Base-by-base conservation (phyloP, 2,113 vertebrate species). In the Bubo blakistoni region DNA sequence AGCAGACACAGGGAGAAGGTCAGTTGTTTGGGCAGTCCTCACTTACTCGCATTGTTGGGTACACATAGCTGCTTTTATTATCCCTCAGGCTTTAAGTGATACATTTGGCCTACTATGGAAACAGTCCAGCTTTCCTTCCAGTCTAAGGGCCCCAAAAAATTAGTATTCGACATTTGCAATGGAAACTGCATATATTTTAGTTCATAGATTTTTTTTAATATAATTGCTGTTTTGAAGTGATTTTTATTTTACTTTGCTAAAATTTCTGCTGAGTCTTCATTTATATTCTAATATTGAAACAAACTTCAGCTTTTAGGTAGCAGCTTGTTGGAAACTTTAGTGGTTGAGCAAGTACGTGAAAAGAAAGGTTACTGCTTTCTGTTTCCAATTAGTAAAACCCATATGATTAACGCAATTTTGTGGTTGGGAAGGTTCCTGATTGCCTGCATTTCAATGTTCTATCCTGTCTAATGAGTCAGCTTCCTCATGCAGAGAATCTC, bases 151-250 rank as follows among this genome's bases (percentile, higher is more conserved):
- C 5, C 9, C 16, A 0, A 4, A 72, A 36, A 67, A 70, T 15
- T 19, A 70, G 25, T 61, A 19, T 42, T 55, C 44, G 38, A 13
- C 13, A 73, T 69, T 87, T 57, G 30, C n/a, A 47, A 29, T 84
- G 16, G 44, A 70, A 90, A 63, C 4, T 2, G 6, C 0, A 0
- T 44, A 17, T 1, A 0, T 0, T 54, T 69, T 63, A 34, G 32
- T 55, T 61, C 0, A 17, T 61, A 32, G 9, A 5, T 18, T 20
- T 30, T 22, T 22, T 5, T 0, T 0, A 3, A 24, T 47, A 32
- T 14, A 47, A 46, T 54, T 88, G 27, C 10, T 30, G 5, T 24
- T 92, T 79, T 11, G 4, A 52, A 34, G 12, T 49, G 6, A 9
- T n/a, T 77, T 90, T 81, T 81, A 11, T 55, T 87, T 59, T 72